phyloP scores from a whole-genome alignment of 2,113 vertebrate genomes.

The Rhegmatorhina hoffmannsi region DNA sequence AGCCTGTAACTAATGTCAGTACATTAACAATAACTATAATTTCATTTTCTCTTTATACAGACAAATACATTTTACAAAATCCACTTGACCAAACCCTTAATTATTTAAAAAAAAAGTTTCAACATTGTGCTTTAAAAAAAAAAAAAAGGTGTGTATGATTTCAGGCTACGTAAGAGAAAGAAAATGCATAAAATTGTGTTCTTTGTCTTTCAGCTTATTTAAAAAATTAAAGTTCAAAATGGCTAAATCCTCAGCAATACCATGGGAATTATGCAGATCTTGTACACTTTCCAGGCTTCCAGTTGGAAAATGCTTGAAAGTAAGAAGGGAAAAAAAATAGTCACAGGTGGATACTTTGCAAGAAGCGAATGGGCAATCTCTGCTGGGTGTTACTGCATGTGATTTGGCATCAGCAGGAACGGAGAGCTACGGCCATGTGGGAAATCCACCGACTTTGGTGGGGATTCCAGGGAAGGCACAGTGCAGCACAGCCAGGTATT shows the following conservation, averaged over 20 bases:
- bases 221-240: conserved; percentile 74
- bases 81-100: conserved; percentile 81
- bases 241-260: conserved; percentile 52
- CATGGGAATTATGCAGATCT: conserved; percentile 44
- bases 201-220: conserved; percentile 79
- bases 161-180: conserved; percentile 75
- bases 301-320: conserved; percentile 28
- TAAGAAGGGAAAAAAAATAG: background rate
- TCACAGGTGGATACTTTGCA: background rate
- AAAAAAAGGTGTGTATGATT: conserved; percentile 64
- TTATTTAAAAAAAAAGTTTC: conserved; percentile 68
- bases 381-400: conserved; percentile 27
- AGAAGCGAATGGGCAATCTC: conserved; percentile 24
- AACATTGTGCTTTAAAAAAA: conserved; percentile 74
- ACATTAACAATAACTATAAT: conserved; percentile 82
- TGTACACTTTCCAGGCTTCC: conserved; percentile 50
- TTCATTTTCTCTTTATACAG: conserved; percentile 83
- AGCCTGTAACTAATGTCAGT: conserved; percentile 83
- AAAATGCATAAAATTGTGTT: conserved; percentile 72
- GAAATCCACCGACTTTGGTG: background rate
- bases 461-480: conserved; percentile 8
- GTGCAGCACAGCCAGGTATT: background rate
- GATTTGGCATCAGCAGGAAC: background rate
- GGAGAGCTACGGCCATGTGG: background rate
- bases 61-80: conserved; percentile 82